Base-by-base conservation (phyloP, 2,797 vertebrate species). In the Bothrops alternatus region DNA sequence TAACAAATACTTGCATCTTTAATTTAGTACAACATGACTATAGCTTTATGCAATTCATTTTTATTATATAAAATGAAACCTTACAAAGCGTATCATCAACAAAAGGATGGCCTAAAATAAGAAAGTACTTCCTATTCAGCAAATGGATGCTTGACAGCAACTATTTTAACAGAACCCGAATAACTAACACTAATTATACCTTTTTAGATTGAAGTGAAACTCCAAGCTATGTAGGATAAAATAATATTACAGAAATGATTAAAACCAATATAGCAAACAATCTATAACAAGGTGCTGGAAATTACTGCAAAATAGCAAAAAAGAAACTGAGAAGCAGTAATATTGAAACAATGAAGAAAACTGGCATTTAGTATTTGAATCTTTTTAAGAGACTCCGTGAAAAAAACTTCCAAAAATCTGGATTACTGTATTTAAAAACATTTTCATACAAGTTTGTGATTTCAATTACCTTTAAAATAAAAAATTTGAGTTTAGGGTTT, bases 41-140 rank as follows among this genome's bases (percentile, higher is more conserved):
- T 5, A 82, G 37, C 37, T 47, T 82, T 82, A 18, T 58, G 18
- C 57, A 58, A 58, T 58, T 20, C 20, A 55, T 20, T 58, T 18
- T 57, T 93, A 91, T 58, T 37, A 87, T 91, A 90, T 32, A 87
- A 47, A 95, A 53, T 20, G 61, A 93, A 18, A 92, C 94, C 11
- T 95, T 65, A 50, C 0, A 73, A 13, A 55, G 3, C n/a, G 25
- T 94, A 86, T 89, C 6, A 89, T 47, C 95, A 53, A 63, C 82
- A 55, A 94, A 53, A 92, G 25, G 63, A 3, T 1, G 61, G 90
- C 85, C 56, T 95, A 95, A 95, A 93, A 94, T 93, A 93, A 92
- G 25, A 94, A n/a, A 53, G 93, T 47, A 88, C 42, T 94, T 65
- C 55, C 11, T 89, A 55, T 14, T 92, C 32, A 90, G 6, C 63